Base-by-base conservation (phyloP, 2,113 vertebrate species). In the Brachyhypopomus gauderio region DNA sequence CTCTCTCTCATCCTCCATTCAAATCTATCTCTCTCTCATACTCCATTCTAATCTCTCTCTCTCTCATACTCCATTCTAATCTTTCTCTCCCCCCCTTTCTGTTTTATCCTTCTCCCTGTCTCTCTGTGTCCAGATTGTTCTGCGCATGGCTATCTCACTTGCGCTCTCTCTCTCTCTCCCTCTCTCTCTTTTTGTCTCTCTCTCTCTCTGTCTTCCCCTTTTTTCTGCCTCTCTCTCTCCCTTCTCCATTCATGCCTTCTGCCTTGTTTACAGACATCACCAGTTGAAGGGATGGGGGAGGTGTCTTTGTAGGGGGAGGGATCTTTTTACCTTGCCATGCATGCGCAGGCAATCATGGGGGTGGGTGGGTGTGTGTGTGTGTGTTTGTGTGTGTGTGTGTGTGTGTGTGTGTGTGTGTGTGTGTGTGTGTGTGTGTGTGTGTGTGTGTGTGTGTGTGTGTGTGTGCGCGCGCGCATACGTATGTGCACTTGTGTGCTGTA, bases 231-330 rank as follows among this genome's bases (percentile, higher is more conserved):
- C 78, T 83, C 59, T 23, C 41, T 34, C 63, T n/a, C 45, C 7
- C 66, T 79, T 74, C 86, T 85, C 89, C 91, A 89, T 91, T 92
- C 90, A 92, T 88, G 86, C 80, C n/a, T 85, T 87, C 86, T 58
- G 83, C 77, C 90, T 92, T 91, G 87, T 92, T 92, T 91, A 88
- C 86, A 85, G 86, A 83, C 64, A 83, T 80, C 75, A 84, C 83
- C 36, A 38, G 34, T 34, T 70, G 72, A 75, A 34, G 55, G 70
- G 74, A 75, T 2, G 67, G 77, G 60, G 81, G 80, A 78, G 66
- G 73, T 84, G 78, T 82, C 76, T 72, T 52, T 11, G 1, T 52
- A 77, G 73, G 77, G 56, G 81, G 80, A 78, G 71, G 73, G 85
- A 77, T 81, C 75, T 72, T 52, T 52, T 52, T 52, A 3, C 45